phyloP scores from a whole-genome alignment of 2,888 invertebrate genomes.

The Hemicrepidius hirtus region DNA sequence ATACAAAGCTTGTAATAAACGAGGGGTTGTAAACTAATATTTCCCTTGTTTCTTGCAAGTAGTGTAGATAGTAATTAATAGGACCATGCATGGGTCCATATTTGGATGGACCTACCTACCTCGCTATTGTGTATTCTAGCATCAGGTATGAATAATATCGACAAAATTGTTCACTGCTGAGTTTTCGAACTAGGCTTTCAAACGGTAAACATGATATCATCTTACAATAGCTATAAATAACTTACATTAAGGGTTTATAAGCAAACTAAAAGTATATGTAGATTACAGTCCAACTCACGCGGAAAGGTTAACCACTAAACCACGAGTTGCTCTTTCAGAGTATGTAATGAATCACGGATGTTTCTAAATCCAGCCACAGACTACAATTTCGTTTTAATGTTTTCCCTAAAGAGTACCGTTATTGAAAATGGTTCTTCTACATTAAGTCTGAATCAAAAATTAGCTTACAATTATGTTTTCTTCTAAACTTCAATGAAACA shows the following conservation, averaged over 20 bases:
- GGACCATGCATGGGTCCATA: no score
- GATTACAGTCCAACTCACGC: conserved; percentile 19
- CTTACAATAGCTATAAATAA: conserved; percentile 8
- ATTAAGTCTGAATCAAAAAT: not conserved
- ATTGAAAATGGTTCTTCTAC: not conserved
- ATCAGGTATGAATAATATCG: no score
- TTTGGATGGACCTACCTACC: no score
- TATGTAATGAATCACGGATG: conserved; percentile 14
- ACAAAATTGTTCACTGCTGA: no score
- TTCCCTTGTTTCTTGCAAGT: no score
- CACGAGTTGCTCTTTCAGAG: conserved; percentile 27
- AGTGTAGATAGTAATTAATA: no score
- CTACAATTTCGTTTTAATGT: conserved; percentile 23
- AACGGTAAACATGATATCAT: not conserved
- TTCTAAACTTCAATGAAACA: not conserved
- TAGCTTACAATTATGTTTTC: not conserved
- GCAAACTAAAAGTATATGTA: conserved; percentile 22
- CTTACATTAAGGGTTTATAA: conserved; percentile 22
- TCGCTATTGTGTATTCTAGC: no score
- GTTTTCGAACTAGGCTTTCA: no score
- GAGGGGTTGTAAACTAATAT: no score
- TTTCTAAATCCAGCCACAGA: conserved; percentile 18
- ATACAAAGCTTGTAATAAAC: no score
- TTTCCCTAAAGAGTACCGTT: not conserved
- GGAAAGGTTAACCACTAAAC: conserved; percentile 27